Evolutionary conservation across 2,113 vertebrate species (phyloP), one percentile per base, ranked within the genome.

Genomic region (Perognathus longimembris): DNA sequence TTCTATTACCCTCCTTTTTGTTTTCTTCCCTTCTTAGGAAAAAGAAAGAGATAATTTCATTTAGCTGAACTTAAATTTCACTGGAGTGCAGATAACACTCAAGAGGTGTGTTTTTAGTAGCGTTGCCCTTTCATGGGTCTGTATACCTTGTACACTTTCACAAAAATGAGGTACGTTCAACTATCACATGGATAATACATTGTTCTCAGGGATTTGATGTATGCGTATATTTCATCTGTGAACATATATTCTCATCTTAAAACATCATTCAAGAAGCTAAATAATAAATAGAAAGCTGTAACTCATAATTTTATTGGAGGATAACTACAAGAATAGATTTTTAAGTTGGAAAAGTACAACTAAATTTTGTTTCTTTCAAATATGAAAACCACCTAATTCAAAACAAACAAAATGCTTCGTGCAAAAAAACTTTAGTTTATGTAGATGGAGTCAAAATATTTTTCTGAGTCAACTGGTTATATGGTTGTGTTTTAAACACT

Each of bases 281-380:
- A 3, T 63, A 36, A 38, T 74, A 22, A 75, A 73, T 73, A 50
- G 15, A 5, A 81, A 38, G 76, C 7, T 22, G 73, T 70, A 69
- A 92, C 64, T 69, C 67, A 86, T 61, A 61, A 79, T 64, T 78
- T 73, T 5, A 66, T 59, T 75, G 18, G 18, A 66, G 28, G 54
- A 34, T 67, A 42, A 86, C 61, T 38, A 28, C 32, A 63, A 67
- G 8, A 67, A 64, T 30, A 74, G 45, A 45, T 54, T 76, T 78
- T 34, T 24, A 70, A 63, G 12, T 74, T 38, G 67, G 66, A 88
- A 42, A 15, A 84, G 50, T n/a, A 2, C 21, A 75, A 86, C 36
- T 83, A 38, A 12, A 89, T 90, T 70, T 80, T 57, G 70, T 21
- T 76, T n/a, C 24, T 85, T 80, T 91, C 8, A 32, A 86, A 59